A percentile compares a stretch with the other conserved stretches of the same genome.
phyloP scores from a whole-genome alignment of 2,113 vertebrate species.

The Nestor notabilis region DNA sequence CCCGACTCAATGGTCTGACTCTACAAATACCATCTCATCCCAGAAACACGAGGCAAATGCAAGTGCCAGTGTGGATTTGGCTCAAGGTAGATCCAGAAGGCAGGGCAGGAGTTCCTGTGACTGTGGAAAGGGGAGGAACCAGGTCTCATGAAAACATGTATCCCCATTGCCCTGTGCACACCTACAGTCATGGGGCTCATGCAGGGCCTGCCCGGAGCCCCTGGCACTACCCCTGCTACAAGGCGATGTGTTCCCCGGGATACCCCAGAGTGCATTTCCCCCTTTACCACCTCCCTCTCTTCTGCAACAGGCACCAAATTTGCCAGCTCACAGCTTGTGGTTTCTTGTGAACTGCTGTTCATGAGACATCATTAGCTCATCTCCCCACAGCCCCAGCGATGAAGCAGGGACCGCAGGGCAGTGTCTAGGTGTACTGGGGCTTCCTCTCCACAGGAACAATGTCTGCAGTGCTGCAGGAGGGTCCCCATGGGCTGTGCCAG shows the following conservation, averaged over 20 bases:
- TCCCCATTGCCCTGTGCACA: too few relatives aligned
- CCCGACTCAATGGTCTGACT: accelerated
- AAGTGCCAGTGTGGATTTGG: neutral
- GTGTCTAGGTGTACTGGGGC: neutral
- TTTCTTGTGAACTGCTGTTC: neutral
- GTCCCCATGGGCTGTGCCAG: neutral
- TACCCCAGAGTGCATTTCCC: neutral
- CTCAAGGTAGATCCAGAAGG: neutral
- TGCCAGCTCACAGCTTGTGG: neutral
- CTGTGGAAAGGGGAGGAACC: neutral
- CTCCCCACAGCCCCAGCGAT: accelerated
- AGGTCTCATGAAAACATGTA: accelerated
- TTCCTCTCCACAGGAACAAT: neutral
- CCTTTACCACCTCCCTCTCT: neutral
- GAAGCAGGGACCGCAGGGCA: neutral
- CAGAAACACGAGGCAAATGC: neutral
- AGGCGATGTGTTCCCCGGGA: accelerated
- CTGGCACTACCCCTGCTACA: neutral
- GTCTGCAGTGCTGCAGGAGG: neutral
- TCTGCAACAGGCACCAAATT: neutral
- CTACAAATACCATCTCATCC: neutral
- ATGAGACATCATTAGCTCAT: accelerated
- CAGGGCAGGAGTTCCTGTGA: neutral
- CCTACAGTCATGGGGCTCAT: neutral
- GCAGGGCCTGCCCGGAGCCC: neutral